Base-by-base conservation (phyloP, 2,888 invertebrate genomes). In the Pterostichus madidus region DNA sequence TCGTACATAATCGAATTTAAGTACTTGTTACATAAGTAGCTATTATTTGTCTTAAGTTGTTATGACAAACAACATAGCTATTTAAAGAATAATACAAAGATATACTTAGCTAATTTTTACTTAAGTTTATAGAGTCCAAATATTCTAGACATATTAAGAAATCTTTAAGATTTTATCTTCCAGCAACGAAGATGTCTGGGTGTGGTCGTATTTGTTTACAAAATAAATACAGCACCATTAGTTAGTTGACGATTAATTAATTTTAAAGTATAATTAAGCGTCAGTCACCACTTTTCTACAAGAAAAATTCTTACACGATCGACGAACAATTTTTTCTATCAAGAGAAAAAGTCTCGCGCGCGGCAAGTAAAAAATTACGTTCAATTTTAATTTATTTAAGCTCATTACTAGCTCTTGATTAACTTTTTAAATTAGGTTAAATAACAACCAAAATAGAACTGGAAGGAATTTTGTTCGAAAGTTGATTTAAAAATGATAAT, bases 231-330 rank as follows among this genome's bases (percentile, higher is more conserved):
- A 10, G 3, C 75, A 49, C 13, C 52, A 75, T 52, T 49, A 75
- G 15, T 11, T 7, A 31, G 75, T 49, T 75, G 75, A 75, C 75
- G 52, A 75, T 52, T 75, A 75, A 75, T 53, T 75, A 75, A 75
- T 52, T 75, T 31, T 53, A 31, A 75, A 75, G 7, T 53, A 31
- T 75, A 75, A 75, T 75, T 75, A 75, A 49, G n/a, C 13, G 32
- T 13, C 75, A 31, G 49, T 75, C 49, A 75, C 44, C 8, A 31
- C 5, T 44, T 17, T 11, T 44, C 24, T 7, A 10, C 13, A 68
- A 68, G 59, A 10, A 10, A 49, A 49, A n/a, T 49, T 49, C 32
- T 31, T 2, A n/a, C 3, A 24, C 24, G 24, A 24, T 24, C 24
- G 24, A 24, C 24, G 24, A 24, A 24, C 44, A 46, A 71, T 13